Conservation (phyloP, 2,888 invertebrate genomes). For the Xestoiulus laeticollis region DNA sequence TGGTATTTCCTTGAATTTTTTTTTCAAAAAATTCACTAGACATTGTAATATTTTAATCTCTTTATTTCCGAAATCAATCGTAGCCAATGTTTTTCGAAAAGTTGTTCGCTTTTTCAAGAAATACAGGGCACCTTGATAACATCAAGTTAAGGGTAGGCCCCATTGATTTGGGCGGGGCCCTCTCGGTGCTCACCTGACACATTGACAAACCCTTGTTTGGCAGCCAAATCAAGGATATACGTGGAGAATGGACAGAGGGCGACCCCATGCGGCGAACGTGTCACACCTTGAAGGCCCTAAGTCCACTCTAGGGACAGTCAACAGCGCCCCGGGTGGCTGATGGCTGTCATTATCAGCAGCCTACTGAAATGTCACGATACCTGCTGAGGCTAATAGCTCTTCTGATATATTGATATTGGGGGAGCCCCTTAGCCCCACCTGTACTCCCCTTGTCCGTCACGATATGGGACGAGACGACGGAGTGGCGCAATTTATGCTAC, state of each 20-base stretch:
- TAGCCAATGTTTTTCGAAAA: too few relatives aligned
- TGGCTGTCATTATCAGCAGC: constrained; percentile 45
- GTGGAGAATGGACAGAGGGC: neutral
- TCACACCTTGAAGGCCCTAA: neutral
- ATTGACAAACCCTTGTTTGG: constrained; percentile 34
- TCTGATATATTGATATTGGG: constrained; percentile 37
- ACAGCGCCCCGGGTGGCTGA: constrained; percentile 46
- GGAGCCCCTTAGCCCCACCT: constrained; percentile 35
- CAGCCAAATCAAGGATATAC: neutral
- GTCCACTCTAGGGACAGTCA: constrained; percentile 48
- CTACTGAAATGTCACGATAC: constrained; percentile 42
- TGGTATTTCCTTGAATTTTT: too few relatives aligned
- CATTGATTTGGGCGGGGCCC: constrained; percentile 30
- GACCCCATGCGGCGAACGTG: constrained; percentile 24
- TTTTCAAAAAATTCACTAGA: too few relatives aligned
- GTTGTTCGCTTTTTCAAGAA: neutral
- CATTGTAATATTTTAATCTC: too few relatives aligned
- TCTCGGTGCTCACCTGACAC: neutral
- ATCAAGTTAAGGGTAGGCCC: neutral
- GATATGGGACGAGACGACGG: constrained; percentile 16
- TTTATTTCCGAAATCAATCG: too few relatives aligned
- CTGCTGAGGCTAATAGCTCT: constrained; percentile 45
- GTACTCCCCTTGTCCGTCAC: constrained; percentile 7
- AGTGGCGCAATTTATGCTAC: constrained; percentile 36
- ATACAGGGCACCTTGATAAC: too few relatives aligned